phyloP scores from a whole-genome alignment of 2,888 invertebrate species.

The Rotaria socialis region DNA sequence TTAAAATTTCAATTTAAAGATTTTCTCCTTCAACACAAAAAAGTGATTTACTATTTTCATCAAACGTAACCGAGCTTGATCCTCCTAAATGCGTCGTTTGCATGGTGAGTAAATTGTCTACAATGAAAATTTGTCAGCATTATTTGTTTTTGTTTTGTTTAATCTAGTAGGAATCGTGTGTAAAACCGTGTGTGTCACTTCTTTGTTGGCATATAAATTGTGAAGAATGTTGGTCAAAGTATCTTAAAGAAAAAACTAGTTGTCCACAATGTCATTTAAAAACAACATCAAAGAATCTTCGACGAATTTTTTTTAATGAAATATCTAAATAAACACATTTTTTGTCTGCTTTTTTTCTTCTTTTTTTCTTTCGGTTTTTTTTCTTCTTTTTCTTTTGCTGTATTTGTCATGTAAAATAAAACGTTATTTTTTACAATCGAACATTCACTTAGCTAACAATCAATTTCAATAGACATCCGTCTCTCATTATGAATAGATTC shows the following conservation, averaged over 20 bases:
- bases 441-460: not conserved
- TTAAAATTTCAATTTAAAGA: not conserved
- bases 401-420: conserved; percentile 23
- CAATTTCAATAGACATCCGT: not conserved
- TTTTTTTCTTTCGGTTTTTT: not conserved
- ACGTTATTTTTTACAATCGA: conserved; percentile 6
- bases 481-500: not conserved
- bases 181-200: conserved; percentile 21
- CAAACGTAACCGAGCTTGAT: not conserved
- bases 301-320: conserved; percentile 31
- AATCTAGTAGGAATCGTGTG: conserved; percentile 34
- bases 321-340: not conserved
- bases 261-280: conserved; percentile 21
- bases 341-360: not conserved
- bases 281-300: not conserved
- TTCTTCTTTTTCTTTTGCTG: not conserved
- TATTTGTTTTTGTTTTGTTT: not conserved
- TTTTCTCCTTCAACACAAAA: conserved; percentile 24
- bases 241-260: conserved; percentile 1
- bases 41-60: not conserved
- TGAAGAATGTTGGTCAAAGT: conserved; percentile 30
- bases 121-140: too few species aligned
- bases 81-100: conserved; percentile 32
- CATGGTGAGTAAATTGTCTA: not conserved
- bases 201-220: conserved; percentile 33